A percentile compares a stretch with the other conserved stretches of the same genome.
phyloP scores from a whole-genome alignment of 2,797 vertebrate species.

The Centroberyx gerrardi region DNA sequence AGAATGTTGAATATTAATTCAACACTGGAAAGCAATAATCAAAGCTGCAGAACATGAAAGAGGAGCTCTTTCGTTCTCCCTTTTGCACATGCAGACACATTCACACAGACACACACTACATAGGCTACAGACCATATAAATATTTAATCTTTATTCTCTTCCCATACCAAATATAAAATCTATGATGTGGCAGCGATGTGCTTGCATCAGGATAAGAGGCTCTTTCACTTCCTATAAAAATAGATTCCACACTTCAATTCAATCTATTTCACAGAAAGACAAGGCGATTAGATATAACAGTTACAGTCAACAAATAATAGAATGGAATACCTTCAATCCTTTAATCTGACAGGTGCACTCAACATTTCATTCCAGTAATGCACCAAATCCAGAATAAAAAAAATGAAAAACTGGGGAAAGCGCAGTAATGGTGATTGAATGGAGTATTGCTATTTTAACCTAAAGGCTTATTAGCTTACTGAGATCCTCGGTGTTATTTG shows the following conservation, averaged over 20 bases:
- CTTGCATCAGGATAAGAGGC: conserved; percentile 59
- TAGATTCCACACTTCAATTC: conserved; percentile 67
- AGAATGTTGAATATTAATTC: conserved; percentile 77
- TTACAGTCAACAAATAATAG: conserved; percentile 79
- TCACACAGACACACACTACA: conserved; percentile 38
- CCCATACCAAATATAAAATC: conserved; percentile 50
- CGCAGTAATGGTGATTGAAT: conserved; percentile 38
- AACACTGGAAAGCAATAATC: conserved; percentile 77
- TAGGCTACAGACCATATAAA: conserved; percentile 55
- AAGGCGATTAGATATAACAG: conserved; percentile 76
- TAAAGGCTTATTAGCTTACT: not conserved
- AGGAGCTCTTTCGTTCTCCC: conserved; percentile 39
- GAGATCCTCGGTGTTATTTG: not conserved
- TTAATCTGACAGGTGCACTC: conserved; percentile 84
- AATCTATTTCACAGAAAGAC: conserved; percentile 71
- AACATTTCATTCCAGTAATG: conserved; percentile 83
- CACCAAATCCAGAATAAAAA: conserved; percentile 64
- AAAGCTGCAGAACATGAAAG: conserved; percentile 78
- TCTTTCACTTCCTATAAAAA: conserved; percentile 66
- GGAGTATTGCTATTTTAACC: conserved; percentile 19
- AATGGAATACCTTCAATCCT: conserved; percentile 78
- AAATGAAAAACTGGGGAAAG: conserved; percentile 24
- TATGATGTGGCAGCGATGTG: conserved; percentile 15
- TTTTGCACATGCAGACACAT: conserved; percentile 34
- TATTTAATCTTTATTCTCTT: conserved; percentile 74